Percentiles rank a stretch among this genome's conserved stretches.
These are phyloP conservation scores for Myotis davidii DNA, from an alignment of 2,113 vertebrate species.

Conservation along the genomic window DNA sequence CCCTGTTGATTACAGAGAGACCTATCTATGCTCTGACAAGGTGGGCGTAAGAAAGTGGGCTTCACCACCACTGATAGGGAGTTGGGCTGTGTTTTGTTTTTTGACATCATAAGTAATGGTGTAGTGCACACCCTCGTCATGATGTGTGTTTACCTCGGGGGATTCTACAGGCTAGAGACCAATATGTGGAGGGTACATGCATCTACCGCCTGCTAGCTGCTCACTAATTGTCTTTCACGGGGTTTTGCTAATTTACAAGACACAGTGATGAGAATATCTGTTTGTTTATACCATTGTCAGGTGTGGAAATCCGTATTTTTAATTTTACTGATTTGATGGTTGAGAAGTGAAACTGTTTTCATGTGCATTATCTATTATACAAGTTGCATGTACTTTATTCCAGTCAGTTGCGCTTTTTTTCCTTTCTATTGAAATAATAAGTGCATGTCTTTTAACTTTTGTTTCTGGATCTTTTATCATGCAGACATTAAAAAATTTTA, in stretches of 20 bases:
- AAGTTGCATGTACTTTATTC: constrained; percentile 19
- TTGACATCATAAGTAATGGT: background rate
- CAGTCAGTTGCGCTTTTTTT: background rate
- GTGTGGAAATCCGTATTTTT: constrained; percentile 19
- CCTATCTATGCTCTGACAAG: background rate
- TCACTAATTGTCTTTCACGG: background rate
- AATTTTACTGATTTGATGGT: background rate
- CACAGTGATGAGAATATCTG: background rate
- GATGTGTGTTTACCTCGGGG: background rate
- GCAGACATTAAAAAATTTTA: background rate
- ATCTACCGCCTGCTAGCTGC: background rate
- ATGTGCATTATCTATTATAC: background rate
- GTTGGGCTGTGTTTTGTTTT: background rate
- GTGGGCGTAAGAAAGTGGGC: background rate
- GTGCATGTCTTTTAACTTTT: constrained; percentile 18
- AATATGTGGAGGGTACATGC: background rate
- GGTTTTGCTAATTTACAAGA: background rate
- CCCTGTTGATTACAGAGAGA: background rate
- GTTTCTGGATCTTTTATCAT: constrained; percentile 13
- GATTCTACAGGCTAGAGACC: background rate
- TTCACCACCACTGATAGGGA: background rate
- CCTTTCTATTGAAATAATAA: background rate
- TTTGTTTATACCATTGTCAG: background rate
- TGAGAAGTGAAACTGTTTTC: constrained; percentile 35
- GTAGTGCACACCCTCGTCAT: background rate